Base-by-base conservation (phyloP, 2,113 vertebrate genomes). In the Platysternon megacephalum region DNA sequence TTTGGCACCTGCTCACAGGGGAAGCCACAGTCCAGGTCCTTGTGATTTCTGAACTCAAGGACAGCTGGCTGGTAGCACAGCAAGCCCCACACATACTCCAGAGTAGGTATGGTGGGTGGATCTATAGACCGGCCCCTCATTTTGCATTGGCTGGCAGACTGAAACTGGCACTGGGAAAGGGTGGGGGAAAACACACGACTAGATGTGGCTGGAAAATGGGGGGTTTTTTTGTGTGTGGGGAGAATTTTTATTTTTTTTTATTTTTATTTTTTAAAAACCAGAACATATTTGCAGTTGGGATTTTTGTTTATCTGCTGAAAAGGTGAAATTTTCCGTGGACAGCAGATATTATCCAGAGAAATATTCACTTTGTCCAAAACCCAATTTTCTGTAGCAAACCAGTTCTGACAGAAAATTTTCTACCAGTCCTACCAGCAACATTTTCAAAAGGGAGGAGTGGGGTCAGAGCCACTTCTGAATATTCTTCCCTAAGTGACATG, bases 1-100 rank as follows among this genome's bases (percentile, higher is more conserved):
- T 90, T 1, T 55, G n/a, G 6, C 88, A 88, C 87, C 96, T 93
- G 94, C 89, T 96, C 92, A 88, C 22, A 49, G n/a, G 56, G 44
- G 74, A n/a, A 94, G 42, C 79, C 84, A 21, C 11, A 13, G 61
- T 68, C 61, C 32, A 32, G 35, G 32, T 16, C 61, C 32, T 51
- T 97, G 7, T 32, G 72, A 58, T 80, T 84, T 35, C 89, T 88
- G n/a, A 80, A 48, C 39, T 88, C 8, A 80, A 90, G 78, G 80
- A 61, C 24, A 84, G 68, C 11, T 84, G 72, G 82, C 72, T 68
- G 72, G 95, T 91, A 89, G 49, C 79, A 84, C 65, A 89, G 35
- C 65, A 35, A 56, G 21, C 35, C 35, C 35, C 68, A 76, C 74
- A 68, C 51, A 84, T 79, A 91, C 48, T 35, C 42, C 17, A 53